phyloP scores from a whole-genome alignment of 2,888 invertebrate species.

The Thereva unica region DNA sequence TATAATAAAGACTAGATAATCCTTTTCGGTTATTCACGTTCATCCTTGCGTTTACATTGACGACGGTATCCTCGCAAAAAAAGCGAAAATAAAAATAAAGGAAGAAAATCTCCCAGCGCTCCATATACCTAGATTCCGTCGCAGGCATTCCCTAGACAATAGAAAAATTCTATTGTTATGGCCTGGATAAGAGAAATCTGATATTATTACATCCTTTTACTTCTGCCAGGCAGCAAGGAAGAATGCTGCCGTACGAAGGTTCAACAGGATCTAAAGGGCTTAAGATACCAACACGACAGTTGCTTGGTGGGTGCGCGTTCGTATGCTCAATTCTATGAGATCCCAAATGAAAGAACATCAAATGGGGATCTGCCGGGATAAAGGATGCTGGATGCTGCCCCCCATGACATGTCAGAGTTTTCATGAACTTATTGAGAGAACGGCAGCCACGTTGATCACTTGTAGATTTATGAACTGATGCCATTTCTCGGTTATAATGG shows the following conservation, averaged over 20 bases:
- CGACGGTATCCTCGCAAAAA: not conserved
- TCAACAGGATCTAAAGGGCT: constrained; percentile 26
- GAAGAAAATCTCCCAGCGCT: not conserved
- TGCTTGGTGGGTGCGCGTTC: constrained; percentile 16
- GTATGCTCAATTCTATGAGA: constrained; percentile 9
- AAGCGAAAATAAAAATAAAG: not conserved
- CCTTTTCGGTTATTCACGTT: constrained; percentile 20
- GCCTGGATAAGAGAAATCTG: constrained; percentile 28
- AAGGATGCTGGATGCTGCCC: constrained; percentile 2
- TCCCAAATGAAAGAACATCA: constrained; percentile 26
- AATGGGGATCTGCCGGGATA: constrained; percentile 23
- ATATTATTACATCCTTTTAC: constrained; percentile 30
- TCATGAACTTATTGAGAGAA: constrained; percentile 15
- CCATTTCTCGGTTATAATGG: not conserved
- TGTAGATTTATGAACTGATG: constrained; percentile 26
- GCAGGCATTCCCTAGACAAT: constrained; percentile 25
- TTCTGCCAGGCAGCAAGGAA: constrained; percentile 15
- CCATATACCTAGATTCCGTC: not conserved
- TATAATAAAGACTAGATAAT: constrained; percentile 22
- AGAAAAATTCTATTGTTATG: constrained; percentile 26
- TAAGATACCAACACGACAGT: constrained; percentile 23
- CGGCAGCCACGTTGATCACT: constrained; percentile 21
- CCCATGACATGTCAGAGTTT: constrained; percentile 20
- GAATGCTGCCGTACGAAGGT: constrained; percentile 12
- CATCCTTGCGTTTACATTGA: not conserved